Percentiles rank a stretch among this genome's conserved stretches.
phyloP scores from a whole-genome alignment of 2,797 vertebrate genomes.

The Nasua narica region DNA sequence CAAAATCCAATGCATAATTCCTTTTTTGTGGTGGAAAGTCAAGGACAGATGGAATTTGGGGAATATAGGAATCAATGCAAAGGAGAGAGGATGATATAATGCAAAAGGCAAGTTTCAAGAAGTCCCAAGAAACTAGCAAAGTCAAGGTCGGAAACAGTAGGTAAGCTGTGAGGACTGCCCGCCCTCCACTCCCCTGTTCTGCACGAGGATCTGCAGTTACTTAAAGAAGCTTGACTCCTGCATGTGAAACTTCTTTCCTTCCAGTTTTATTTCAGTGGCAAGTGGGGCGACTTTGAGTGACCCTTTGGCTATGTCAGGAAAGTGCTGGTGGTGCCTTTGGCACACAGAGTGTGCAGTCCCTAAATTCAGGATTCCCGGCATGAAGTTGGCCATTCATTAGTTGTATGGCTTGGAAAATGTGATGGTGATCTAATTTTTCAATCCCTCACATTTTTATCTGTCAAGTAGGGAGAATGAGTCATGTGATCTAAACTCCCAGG shows the following conservation, averaged over 20 bases:
- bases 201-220: background rate
- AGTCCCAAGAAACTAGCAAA: background rate
- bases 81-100: background rate
- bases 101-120: background rate
- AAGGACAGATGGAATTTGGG: background rate
- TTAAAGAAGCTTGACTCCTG: background rate
- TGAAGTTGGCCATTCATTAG: background rate
- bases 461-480: background rate
- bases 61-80: background rate
- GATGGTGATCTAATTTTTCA: background rate
- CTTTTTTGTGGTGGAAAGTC: background rate
- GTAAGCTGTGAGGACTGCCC: background rate
- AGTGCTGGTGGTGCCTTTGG: background rate
- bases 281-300: background rate
- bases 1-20: background rate
- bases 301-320: background rate
- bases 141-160: background rate
- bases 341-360: background rate
- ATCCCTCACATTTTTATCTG: background rate
- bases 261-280: background rate
- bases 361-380: accelerated
- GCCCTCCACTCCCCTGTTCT: accelerated
- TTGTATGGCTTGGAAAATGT: background rate
- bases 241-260: background rate
- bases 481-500: background rate